phyloP scores from a whole-genome alignment of 2,888 invertebrate genomes.

The Machimus atricapillus region DNA sequence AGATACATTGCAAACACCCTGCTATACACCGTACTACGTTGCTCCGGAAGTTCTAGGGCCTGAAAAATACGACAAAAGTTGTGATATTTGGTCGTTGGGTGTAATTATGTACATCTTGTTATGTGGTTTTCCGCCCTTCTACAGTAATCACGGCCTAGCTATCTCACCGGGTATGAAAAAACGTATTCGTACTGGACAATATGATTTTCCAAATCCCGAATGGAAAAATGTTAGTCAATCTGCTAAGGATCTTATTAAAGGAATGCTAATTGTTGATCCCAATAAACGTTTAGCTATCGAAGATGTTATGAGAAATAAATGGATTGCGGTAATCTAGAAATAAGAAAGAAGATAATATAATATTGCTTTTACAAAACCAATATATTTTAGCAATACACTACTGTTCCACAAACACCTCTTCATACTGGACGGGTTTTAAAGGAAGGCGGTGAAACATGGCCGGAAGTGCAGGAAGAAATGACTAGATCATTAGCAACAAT shows the following conservation, averaged over 20 bases:
- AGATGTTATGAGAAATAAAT: constrained; percentile 85
- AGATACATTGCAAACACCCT: constrained; percentile 94
- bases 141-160: constrained; percentile 95
- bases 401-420: constrained; percentile 94
- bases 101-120: constrained; percentile 99
- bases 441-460: constrained; percentile 94
- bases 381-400: constrained; percentile 67
- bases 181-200: constrained; percentile 85
- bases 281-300: constrained; percentile 87
- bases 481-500: constrained; percentile 96
- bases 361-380: not conserved
- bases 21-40: constrained; percentile 99
- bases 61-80: constrained; percentile 98
- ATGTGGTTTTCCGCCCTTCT: constrained; percentile 99
- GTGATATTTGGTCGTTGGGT: constrained; percentile 98
- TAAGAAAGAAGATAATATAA: not conserved
- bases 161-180: constrained; percentile 99
- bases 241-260: constrained; percentile 94
- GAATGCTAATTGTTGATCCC: constrained; percentile 94
- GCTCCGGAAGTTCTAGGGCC: constrained; percentile 88
- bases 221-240: constrained; percentile 94
- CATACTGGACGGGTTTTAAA: constrained; percentile 88
- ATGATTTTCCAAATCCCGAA: constrained; percentile 95
- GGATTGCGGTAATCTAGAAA: constrained; percentile 78
- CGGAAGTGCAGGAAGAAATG: constrained; percentile 99